A percentile compares a stretch with the other conserved stretches of the same genome.
phyloP scores from a whole-genome alignment of 2,888 invertebrate species.

The Itoplectis maculator region DNA sequence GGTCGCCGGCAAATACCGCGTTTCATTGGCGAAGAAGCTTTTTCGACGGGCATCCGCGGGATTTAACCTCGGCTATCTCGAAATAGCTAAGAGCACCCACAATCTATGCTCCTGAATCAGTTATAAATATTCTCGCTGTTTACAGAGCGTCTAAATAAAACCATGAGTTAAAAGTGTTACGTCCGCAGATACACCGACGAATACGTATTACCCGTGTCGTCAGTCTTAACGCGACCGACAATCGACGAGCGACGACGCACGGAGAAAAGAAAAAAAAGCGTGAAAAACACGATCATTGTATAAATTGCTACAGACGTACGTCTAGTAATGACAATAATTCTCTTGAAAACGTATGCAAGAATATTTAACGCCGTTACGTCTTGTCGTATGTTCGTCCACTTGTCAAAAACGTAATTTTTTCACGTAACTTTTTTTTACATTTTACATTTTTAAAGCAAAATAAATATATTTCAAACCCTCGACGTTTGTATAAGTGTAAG shows the following conservation, averaged over 20 bases:
- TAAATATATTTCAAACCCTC: background rate
- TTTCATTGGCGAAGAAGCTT: slow-evolving; percentile 29
- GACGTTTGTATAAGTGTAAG: no score
- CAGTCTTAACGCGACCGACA: slow-evolving; percentile 22
- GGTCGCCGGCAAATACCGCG: background rate
- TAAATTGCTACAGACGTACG: background rate
- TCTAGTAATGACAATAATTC: slow-evolving; percentile 28
- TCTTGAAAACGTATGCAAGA: slow-evolving; percentile 11
- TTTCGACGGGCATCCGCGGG: background rate
- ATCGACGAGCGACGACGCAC: slow-evolving; percentile 23
- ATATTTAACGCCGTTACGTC: slow-evolving; percentile 11
- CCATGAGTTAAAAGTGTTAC: slow-evolving; percentile 57
- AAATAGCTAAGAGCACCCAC: slow-evolving; percentile 53
- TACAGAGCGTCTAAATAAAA: slow-evolving; percentile 63
- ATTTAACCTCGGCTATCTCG: slow-evolving; percentile 41
- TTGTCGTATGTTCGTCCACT: background rate
- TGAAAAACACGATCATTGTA: slow-evolving; percentile 24
- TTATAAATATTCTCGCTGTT: slow-evolving; percentile 65
- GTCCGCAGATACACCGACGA: slow-evolving; percentile 10
- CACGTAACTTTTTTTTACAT: background rate
- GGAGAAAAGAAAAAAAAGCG: slow-evolving; percentile 25
- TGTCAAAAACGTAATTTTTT: background rate
- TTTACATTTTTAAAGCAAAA: background rate
- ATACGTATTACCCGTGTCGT: slow-evolving; percentile 21
- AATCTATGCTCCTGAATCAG: slow-evolving; percentile 56